These are phyloP conservation scores for Diarsia dahlii DNA, from an alignment of 2,888 invertebrate species.

Conservation along the genomic window DNA sequence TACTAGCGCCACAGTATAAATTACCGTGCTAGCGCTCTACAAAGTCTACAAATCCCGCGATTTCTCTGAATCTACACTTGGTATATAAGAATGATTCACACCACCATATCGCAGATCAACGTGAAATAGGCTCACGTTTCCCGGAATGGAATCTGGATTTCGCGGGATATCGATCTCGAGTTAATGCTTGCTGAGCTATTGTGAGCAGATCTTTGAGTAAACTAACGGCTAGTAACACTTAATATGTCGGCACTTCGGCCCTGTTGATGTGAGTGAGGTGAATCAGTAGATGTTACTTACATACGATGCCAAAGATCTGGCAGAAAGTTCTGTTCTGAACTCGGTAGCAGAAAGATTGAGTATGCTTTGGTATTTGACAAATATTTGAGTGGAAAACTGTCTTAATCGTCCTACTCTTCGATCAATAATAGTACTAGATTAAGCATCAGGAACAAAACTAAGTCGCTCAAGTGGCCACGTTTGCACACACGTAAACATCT, in stretches of 20 bases:
- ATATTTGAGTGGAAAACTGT: background rate
- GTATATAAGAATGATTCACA: constrained; percentile 36
- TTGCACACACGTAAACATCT: too few species aligned
- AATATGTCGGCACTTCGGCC: constrained; percentile 27
- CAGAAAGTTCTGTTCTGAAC: background rate
- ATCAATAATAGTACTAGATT: too few species aligned
- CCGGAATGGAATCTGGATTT: constrained; percentile 54
- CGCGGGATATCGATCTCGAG: constrained; percentile 45
- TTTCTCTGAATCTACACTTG: constrained; percentile 26
- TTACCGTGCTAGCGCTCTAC: too few species aligned
- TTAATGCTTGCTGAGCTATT: constrained; percentile 28
- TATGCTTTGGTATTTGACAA: background rate
- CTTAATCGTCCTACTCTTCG: background rate
- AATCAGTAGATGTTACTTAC: background rate
- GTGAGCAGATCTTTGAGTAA: constrained; percentile 34
- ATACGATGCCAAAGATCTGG: background rate
- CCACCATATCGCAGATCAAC: constrained; percentile 19
- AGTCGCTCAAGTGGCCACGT: too few species aligned
- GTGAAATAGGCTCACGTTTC: constrained; percentile 35
- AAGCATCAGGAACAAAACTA: too few species aligned
- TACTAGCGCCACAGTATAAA: too few species aligned
- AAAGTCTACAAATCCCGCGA: background rate
- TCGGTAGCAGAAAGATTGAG: too few species aligned
- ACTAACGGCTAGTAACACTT: constrained; percentile 26
- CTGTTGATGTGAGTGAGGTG: constrained; percentile 7